Percentiles rank a stretch among this genome's conserved stretches.
phyloP scores from a whole-genome alignment of 1,140 invertebrate genomes.

The Tenebrio molitor region DNA sequence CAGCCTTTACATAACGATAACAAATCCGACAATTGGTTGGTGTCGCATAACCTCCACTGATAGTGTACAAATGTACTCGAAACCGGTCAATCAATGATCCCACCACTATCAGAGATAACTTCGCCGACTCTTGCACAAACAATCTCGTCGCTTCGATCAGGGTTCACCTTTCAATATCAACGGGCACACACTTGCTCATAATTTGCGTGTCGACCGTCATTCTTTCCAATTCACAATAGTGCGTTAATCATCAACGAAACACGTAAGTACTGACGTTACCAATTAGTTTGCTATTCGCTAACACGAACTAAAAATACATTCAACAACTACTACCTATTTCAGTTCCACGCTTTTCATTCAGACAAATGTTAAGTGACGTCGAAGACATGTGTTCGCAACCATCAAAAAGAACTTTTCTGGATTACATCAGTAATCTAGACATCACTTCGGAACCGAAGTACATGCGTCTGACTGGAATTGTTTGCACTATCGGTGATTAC shows the following conservation, averaged over 20 bases:
- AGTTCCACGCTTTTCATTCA: too few species aligned
- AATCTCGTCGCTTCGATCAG: constrained; percentile 1
- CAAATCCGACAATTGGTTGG: too few species aligned
- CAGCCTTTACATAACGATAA: too few species aligned
- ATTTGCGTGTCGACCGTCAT: not conserved
- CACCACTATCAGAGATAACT: constrained; percentile 5
- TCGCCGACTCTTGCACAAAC: constrained; percentile 1
- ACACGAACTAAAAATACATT: too few species aligned
- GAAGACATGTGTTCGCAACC: too few species aligned
- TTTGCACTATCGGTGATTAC: constrained; percentile 58
- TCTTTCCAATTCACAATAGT: too few species aligned
- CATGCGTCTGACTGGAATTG: constrained; percentile 57
- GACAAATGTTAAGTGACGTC: too few species aligned
- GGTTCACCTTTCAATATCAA: constrained; percentile 15
- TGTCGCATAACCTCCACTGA: too few species aligned
- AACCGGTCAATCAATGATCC: not conserved
- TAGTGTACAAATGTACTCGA: not conserved
- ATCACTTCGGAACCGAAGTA: constrained; percentile 54
- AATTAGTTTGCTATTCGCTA: too few species aligned
- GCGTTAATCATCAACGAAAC: too few species aligned
- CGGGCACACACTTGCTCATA: not conserved
- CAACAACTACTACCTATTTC: too few species aligned
- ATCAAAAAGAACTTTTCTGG: constrained; percentile 49
- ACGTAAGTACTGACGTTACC: too few species aligned
- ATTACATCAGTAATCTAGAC: constrained; percentile 59